phyloP scores from a whole-genome alignment of 2,888 invertebrate genomes.

The Bombylius discolor region DNA sequence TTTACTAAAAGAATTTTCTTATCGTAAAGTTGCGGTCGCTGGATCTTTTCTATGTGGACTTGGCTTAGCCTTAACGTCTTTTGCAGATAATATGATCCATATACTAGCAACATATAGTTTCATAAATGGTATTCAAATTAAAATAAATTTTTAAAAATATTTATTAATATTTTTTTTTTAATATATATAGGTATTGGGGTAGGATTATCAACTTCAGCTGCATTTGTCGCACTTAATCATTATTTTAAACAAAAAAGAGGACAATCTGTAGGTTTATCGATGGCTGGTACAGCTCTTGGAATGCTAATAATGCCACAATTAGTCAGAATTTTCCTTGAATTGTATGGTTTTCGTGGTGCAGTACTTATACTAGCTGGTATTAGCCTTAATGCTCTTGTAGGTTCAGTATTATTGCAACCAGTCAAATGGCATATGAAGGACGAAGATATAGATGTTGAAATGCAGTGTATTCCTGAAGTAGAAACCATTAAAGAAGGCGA shows the following conservation, averaged over 20 bases:
- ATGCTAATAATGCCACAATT: constrained; percentile 69
- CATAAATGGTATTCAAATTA: constrained; percentile 47
- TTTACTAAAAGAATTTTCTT: constrained; percentile 60
- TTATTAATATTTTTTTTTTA: no score
- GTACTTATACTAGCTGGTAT: constrained; percentile 54
- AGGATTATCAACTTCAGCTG: constrained; percentile 61
- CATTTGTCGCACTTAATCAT: constrained; percentile 66
- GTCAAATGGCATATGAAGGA: constrained; percentile 55
- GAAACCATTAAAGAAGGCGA: constrained; percentile 56
- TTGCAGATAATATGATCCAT: constrained; percentile 57
- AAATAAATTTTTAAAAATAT: neutral
- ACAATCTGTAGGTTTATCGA: constrained; percentile 64
- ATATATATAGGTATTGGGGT: constrained; percentile 53
- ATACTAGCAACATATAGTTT: constrained; percentile 61
- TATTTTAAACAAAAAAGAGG: constrained; percentile 64
- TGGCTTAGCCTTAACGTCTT: constrained; percentile 53
- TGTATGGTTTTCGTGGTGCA: constrained; percentile 53
- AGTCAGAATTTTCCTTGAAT: constrained; percentile 48
- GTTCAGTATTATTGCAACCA: constrained; percentile 55
- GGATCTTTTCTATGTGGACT: constrained; percentile 53
- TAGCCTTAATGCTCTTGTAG: constrained; percentile 53
- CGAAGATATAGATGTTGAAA: constrained; percentile 31
- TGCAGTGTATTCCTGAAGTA: constrained; percentile 41
- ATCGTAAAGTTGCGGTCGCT: constrained; percentile 54
- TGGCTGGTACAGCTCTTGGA: constrained; percentile 68